Percentiles rank a stretch among this genome's conserved stretches.
These are phyloP conservation scores for Ancistrus triradiatus DNA, from an alignment of 2,113 vertebrate species.

Conservation along the genomic window DNA sequence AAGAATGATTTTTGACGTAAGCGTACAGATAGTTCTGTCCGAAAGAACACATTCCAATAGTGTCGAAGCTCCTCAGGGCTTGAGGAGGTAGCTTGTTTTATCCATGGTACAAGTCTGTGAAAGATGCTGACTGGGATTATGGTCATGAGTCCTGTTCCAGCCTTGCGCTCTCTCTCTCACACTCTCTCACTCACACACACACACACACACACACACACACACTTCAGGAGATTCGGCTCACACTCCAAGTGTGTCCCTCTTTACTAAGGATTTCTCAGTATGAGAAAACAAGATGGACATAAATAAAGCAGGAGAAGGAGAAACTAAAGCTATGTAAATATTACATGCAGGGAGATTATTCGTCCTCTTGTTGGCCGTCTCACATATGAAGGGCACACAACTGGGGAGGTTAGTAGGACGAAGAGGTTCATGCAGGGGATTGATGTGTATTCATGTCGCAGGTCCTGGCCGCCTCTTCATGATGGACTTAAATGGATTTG, in stretches of 20 bases:
- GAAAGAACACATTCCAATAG: conserved; percentile 3
- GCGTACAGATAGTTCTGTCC: conserved; percentile 32
- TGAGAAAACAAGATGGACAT: conserved; percentile 21
- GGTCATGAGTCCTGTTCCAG: conserved; percentile 26
- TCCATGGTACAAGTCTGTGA: too few species aligned
- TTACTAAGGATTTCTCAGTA: conserved; percentile 32
- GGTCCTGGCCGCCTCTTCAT: too few species aligned
- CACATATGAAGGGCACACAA: too few species aligned
- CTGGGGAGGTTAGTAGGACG: not conserved
- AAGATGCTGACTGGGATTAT: conserved; percentile 10
- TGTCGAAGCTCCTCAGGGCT: not conserved
- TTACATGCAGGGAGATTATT: not conserved
- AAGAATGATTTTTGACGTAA: conserved; percentile 10
- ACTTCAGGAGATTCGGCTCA: not conserved
- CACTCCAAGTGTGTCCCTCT: not conserved
- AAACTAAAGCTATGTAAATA: conserved; percentile 1
- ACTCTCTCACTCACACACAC: too few species aligned
- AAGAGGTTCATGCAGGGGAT: not conserved
- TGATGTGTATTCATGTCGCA: not conserved
- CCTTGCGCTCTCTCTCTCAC: too few species aligned
- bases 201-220: too few species aligned
- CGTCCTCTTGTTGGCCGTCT: too few species aligned
- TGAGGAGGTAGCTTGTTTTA: not conserved
- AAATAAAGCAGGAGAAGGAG: not conserved
- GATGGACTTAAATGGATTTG: conserved; percentile 81